phyloP scores from a whole-genome alignment of 2,113 vertebrate species.

The Aegithalos caudatus region DNA sequence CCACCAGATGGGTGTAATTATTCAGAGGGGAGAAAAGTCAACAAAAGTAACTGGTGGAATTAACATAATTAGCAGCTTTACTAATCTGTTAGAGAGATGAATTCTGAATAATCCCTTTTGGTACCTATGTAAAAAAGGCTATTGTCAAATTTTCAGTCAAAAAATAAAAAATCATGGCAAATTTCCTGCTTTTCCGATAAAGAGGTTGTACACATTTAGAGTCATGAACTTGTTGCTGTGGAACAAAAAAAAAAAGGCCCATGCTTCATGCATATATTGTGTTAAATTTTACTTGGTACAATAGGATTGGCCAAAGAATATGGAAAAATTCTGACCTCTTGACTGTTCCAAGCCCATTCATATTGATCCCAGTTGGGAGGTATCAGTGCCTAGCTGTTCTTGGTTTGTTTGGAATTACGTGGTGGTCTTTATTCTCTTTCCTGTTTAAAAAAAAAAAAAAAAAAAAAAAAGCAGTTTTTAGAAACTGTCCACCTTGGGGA shows the following conservation, averaged over 20 bases:
- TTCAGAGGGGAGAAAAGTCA: background rate
- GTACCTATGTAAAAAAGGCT: background rate
- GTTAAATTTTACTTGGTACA: background rate
- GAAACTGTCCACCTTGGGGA: background rate
- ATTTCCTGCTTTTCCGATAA: background rate
- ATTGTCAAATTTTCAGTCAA: background rate
- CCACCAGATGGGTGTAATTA: background rate
- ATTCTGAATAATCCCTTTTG: background rate
- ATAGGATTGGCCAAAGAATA: background rate
- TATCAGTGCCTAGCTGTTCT: background rate
- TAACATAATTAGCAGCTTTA: background rate
- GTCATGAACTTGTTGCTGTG: background rate
- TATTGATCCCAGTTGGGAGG: background rate
- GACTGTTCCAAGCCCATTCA: background rate
- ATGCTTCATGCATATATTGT: background rate
- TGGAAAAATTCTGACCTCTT: background rate
- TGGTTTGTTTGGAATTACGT: background rate
- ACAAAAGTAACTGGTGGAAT: background rate
- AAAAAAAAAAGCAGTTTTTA: background rate
- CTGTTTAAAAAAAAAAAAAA: background rate
- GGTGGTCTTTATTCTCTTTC: background rate
- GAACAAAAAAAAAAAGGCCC: background rate
- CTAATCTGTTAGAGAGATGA: background rate
- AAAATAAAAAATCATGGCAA: background rate
- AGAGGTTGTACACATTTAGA: background rate